Base-by-base conservation (phyloP, 1,140 invertebrate species). In the Cyclargus thomasi region DNA sequence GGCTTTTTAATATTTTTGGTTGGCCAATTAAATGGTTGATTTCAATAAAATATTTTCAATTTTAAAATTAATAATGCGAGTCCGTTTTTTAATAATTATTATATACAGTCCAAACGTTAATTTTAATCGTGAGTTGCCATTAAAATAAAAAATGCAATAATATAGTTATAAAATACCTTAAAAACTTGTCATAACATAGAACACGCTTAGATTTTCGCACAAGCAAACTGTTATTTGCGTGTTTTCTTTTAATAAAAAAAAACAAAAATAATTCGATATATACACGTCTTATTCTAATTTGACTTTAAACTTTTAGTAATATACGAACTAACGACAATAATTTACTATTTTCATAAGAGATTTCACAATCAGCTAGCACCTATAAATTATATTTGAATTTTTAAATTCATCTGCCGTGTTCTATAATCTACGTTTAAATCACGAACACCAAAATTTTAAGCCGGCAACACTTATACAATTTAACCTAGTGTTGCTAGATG, bases 321-420 rank as follows among this genome's bases (percentile, higher is more conserved):
- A 16, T 47, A 14, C 39, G 14, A 47, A 16, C 39, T 35, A 63
- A 64, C 68, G 53, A 67, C 65, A 74, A 73, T 73, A 72, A 68
- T 74, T 74, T 74, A 75, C 64, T 76, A 68, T 75, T 74, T 73
- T 80, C 80, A 80, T 81, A 80, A 82, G 76, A 86, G 75, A 75
- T 81, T 81, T 83, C 78, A 81, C 77, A 80, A 80, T 77, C 74
- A 83, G 76, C 79, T 87, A 87, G 85, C 85, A 87, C 83, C 83
- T 86, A 86, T 78, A 74, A 77, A 77, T 79, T 74, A 74, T 72
- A 65, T 70, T 66, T 70, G 67, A 74, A 73, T 64, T 18, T 64
- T 20, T 11, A 20, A 10, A 39, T 39, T 36, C 62, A 35, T 63
- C 3, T 18, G 63, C 17, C 18, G n/a, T 35, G n/a, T 18, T 63